Conservation (phyloP, 2,888 invertebrate genomes). For the Galeruca laticollis region DNA sequence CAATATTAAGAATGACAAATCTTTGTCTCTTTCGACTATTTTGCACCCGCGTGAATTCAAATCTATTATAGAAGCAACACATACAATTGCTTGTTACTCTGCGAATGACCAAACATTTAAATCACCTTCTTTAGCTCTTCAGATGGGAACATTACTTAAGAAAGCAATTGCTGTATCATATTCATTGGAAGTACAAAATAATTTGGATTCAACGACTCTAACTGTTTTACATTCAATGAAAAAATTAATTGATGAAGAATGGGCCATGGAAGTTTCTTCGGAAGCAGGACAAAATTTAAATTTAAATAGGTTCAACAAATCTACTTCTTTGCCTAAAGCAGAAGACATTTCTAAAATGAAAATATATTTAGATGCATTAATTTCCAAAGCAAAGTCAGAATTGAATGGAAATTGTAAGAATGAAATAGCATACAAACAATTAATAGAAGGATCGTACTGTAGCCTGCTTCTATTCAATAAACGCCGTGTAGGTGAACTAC, state of each 20-base stretch:
- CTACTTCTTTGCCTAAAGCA: slow-evolving; percentile 39
- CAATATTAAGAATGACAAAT: slow-evolving; percentile 3
- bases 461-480: slow-evolving; percentile 21
- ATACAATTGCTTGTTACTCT: slow-evolving; percentile 19
- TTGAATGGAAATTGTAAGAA: slow-evolving; percentile 12
- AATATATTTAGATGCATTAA: slow-evolving; percentile 22
- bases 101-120: slow-evolving; percentile 16
- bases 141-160: slow-evolving; percentile 42
- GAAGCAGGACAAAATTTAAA: slow-evolving; percentile 38
- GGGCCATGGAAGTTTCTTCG: slow-evolving; percentile 22
- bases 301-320: slow-evolving; percentile 43
- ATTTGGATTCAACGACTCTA: background rate
- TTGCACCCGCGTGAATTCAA: slow-evolving; percentile 18
- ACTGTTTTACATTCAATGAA: slow-evolving; percentile 7
- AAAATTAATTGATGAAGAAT: slow-evolving; percentile 23
- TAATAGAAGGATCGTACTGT: slow-evolving; percentile 18
- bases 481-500: slow-evolving; percentile 23
- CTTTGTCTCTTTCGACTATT: background rate
- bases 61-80: slow-evolving; percentile 15
- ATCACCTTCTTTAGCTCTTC: slow-evolving; percentile 37
- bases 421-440: slow-evolving; percentile 16
- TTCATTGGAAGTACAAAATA: slow-evolving; percentile 30
- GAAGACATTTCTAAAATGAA: slow-evolving; percentile 42
- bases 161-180: slow-evolving; percentile 28
- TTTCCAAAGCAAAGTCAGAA: background rate